A percentile compares a stretch with the other conserved stretches of the same genome.
These are phyloP conservation scores for Aphodius granarius DNA, from an alignment of 2,888 invertebrate species.

Conservation along the genomic window DNA sequence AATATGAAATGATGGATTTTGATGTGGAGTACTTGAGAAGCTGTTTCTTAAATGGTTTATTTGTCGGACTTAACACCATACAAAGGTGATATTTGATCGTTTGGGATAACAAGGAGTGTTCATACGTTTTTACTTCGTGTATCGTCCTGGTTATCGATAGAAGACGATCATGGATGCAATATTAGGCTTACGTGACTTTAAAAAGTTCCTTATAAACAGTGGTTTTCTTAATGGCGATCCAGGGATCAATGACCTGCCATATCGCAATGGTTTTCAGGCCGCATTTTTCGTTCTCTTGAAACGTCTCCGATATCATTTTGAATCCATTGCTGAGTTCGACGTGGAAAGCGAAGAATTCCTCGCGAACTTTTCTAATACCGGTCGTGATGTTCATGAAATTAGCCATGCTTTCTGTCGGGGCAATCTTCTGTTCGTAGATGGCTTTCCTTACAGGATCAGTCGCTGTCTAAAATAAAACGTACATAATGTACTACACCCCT, in stretches of 20 bases:
- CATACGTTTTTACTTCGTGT: too few species aligned
- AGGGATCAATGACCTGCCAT: slow-evolving; percentile 58
- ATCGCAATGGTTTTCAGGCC: slow-evolving; percentile 64
- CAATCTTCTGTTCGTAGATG: slow-evolving; percentile 66
- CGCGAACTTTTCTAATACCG: slow-evolving; percentile 61
- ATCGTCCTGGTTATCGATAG: too few species aligned
- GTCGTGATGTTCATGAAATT: slow-evolving; percentile 62
- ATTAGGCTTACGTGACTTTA: slow-evolving; percentile 56
- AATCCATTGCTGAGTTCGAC: slow-evolving; percentile 68
- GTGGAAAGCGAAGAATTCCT: slow-evolving; percentile 69
- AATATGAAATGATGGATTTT: too few species aligned
- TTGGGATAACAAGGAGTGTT: too few species aligned
- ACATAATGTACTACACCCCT: too few species aligned
- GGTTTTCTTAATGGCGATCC: slow-evolving; percentile 58
- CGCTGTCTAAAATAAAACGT: slow-evolving; percentile 56
- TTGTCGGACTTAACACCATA: too few species aligned
- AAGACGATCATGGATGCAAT: too few species aligned
- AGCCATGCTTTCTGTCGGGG: slow-evolving; percentile 61
- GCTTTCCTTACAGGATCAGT: slow-evolving; percentile 64
- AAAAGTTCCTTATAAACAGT: slow-evolving; percentile 59
- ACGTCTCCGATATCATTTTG: slow-evolving; percentile 67
- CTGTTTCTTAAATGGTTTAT: too few species aligned
- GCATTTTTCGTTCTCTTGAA: slow-evolving; percentile 71
- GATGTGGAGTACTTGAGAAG: too few species aligned
- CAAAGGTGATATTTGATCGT: too few species aligned